Conservation (phyloP, 2,113 vertebrate species). For the Mungos mungo region DNA sequence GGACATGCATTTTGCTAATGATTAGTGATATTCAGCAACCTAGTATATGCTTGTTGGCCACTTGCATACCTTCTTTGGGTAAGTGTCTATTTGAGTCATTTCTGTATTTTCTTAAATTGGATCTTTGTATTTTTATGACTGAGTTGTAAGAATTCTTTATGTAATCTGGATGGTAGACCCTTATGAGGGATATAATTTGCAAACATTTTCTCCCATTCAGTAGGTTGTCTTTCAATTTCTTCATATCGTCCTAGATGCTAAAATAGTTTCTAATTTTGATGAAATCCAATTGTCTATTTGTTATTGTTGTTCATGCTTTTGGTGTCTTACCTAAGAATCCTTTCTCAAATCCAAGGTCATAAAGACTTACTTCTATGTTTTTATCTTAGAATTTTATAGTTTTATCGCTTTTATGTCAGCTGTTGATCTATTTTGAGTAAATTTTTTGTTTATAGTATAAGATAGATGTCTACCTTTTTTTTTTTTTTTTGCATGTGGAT, state of each 20-base stretch:
- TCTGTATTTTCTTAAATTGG: neutral
- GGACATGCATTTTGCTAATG: neutral
- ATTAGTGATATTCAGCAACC: neutral
- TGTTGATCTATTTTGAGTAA: neutral
- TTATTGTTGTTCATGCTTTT: neutral
- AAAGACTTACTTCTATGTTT: neutral
- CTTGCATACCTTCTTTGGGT: neutral
- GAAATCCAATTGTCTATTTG: neutral
- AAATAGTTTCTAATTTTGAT: neutral
- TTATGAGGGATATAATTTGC: neutral
- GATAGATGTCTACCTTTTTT: neutral
- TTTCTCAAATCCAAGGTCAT: neutral
- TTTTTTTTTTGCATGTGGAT: neutral
- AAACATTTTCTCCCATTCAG: neutral
- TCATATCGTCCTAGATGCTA: neutral
- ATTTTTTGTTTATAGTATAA: neutral
- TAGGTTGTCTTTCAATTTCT: neutral
- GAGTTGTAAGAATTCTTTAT: neutral
- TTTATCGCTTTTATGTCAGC: neutral
- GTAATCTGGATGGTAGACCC: neutral
- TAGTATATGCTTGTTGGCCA: neutral
- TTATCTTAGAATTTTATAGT: neutral
- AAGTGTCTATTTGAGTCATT: neutral
- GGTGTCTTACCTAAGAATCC: neutral
- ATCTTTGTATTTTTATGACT: neutral